Base-by-base conservation (phyloP, 2,888 invertebrate genomes). In the Amblyteles armatorius region DNA sequence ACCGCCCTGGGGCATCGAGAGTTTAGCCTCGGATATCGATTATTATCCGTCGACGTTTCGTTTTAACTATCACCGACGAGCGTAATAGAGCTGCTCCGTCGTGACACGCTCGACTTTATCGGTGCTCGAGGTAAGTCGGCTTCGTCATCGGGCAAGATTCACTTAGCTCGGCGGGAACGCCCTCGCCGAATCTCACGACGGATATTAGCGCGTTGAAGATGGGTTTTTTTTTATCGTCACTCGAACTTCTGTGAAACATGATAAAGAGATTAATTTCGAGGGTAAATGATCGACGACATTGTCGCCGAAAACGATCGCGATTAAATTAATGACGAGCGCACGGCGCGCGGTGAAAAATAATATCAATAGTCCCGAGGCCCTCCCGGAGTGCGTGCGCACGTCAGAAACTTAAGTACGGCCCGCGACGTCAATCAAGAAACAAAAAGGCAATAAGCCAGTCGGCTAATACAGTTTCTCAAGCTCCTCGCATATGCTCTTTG, bases 341-440 rank as follows among this genome's bases (percentile, higher is more conserved):
- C 73, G 44, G 44, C 26, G 26, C 33, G 36, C 44, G 44, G 36
- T 36, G 68, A 57, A 52, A 65, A 73, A 57, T 2, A 52, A 57
- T 55, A 13, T 5, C 44, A 50, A 77, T 29, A 63, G n/a, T 73
- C 48, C 69, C 44, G 16, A 55, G 72, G 55, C 40, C 52, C 68
- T 48, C 67, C 44, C 13, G 57, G 16, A 16, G 44, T 40, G 63
- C 57, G 22, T 11, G 52, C 19, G 19, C 36, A 79, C 65, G 72
- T 79, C 52, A 79, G 26, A 48, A 44, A 57, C 60, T 73, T 29
- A 63, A 73, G 73, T 26, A 60, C 60, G 73, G 29, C 60, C 60
- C 57, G 33, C 73, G 60, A 73, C 73, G 60, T 73, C 73, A 73
- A 73, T 73, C 48, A 73, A 73, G 73, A 60, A 73, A 73, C 60